Base-by-base conservation (phyloP, 1,140 invertebrate species). In the Drosophila parabipectinata region DNA sequence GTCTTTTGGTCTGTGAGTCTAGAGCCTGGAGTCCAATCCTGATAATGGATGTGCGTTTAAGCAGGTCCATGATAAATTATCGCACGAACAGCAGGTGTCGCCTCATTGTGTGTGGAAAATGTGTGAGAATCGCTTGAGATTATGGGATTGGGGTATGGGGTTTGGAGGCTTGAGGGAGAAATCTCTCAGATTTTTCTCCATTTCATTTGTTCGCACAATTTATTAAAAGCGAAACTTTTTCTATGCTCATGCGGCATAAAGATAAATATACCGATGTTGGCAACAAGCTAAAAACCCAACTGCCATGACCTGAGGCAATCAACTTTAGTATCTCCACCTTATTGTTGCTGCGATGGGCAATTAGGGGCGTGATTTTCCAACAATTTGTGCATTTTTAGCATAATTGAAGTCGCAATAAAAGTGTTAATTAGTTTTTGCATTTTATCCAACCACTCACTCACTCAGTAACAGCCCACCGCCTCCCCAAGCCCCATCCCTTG, bases 41-140 rank as follows among this genome's bases (percentile, higher is more conserved):
- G 75, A 87, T 88, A 87, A 87, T 87, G 71, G 79, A 87, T 88
- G 83, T 88, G 79, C 83, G 79, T 88, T 88, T 88, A 88, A 88
- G 75, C 75, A 88, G 83, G 68, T 71, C 66, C 58, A 59, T 83
- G 83, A 88, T 88, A 88, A 88, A 88, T 88, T 66, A 81, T 53
- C 18, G 44, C 53, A 39, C 48, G 45, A 83, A 83, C 83, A 89
- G 83, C 83, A 88, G 83, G 83, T 88, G 83, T 89, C 72, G 76
- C 62, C 54, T 45, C 57, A 44, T 44, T 44, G 63, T 77, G 37
- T 48, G 66, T 74, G 64, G 74, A 73, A 81, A 83, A 77, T 79
- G 83, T 79, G 81, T 82, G 83, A 73, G 83, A 63, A 82, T 71
- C 48, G 41, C 3, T 12, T 6, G 41, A 3, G 41, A 44, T 37